Conservation (phyloP, 2,797 vertebrate species). For the Dermochelys coriacea region DNA sequence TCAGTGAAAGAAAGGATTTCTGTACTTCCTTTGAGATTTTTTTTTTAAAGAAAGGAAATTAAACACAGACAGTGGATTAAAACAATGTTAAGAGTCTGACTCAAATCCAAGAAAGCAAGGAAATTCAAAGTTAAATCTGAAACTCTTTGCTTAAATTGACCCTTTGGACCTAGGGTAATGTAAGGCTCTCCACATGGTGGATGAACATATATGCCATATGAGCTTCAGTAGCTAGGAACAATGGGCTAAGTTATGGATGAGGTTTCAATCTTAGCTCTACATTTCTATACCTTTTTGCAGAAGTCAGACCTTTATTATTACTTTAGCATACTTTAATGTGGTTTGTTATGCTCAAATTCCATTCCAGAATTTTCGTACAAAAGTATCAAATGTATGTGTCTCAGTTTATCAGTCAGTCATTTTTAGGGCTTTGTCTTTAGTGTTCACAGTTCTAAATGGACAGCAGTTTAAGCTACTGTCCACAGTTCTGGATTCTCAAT, state of each 20-base stretch:
- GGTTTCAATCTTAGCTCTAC: neutral
- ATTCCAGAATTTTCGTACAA: neutral
- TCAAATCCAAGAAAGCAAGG: neutral
- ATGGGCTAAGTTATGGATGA: rapidly evolving
- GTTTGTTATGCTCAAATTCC: rapidly evolving
- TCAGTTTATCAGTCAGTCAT: neutral
- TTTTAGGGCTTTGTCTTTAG: neutral
- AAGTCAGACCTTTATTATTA: neutral
- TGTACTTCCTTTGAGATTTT: neutral
- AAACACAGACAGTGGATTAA: neutral
- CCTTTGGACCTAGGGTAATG: neutral
- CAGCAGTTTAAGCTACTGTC: neutral
- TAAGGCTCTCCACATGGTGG: neutral
- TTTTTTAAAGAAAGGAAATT: neutral
- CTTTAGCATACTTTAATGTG: neutral
- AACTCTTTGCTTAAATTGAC: neutral
- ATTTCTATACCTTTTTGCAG: neutral
- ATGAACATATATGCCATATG: rapidly evolving
- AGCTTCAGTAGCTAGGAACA: neutral
- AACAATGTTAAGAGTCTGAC: neutral
- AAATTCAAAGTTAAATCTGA: neutral
- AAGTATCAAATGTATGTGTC: neutral
- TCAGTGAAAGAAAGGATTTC: neutral
- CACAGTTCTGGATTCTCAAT: neutral
- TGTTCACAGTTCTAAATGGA: neutral